A percentile compares a stretch with the other conserved stretches of the same genome.
Evolutionary conservation across 2,113 vertebrate species (phyloP).

Genomic region (Thamnophis sirtalis): DNA sequence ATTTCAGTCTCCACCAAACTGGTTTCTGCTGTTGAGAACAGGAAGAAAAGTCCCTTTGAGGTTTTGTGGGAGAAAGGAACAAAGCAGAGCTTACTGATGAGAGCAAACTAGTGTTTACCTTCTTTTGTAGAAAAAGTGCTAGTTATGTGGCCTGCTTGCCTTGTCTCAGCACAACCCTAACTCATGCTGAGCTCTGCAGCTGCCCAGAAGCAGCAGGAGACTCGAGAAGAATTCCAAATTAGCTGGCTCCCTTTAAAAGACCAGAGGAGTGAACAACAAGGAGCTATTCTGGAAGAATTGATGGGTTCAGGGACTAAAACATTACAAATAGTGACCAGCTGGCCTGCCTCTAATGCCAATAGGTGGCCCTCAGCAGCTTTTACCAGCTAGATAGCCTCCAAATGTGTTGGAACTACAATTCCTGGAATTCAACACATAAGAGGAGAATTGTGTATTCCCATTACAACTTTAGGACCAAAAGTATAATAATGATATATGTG

Average conservation of each 20-base stretch:
- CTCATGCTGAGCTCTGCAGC: background rate
- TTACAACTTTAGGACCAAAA: background rate
- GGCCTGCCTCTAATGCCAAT: background rate
- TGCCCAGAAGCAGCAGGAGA: background rate
- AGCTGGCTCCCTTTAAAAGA: background rate
- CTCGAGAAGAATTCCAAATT: background rate
- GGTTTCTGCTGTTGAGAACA: slow-evolving; percentile 26
- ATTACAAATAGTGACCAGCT: background rate
- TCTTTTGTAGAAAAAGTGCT: background rate
- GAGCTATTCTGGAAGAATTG: background rate
- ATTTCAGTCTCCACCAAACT: slow-evolving; percentile 39
- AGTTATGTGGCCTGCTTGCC: slow-evolving; percentile 10
- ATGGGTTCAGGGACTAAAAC: background rate
- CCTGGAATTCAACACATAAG: background rate
- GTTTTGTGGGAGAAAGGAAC: background rate
- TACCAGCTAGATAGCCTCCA: background rate
- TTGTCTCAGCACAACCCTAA: background rate
- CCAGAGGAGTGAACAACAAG: background rate
- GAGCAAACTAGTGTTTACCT: slow-evolving; percentile 13
- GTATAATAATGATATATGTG: background rate
- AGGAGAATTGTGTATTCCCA: background rate
- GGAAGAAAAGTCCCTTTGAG: background rate
- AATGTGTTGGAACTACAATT: background rate
- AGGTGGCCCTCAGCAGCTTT: background rate
- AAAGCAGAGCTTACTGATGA: slow-evolving; percentile 8